Evolutionary conservation across 2,113 vertebrate species (phyloP).

Genomic region (Stercorarius parasiticus): DNA sequence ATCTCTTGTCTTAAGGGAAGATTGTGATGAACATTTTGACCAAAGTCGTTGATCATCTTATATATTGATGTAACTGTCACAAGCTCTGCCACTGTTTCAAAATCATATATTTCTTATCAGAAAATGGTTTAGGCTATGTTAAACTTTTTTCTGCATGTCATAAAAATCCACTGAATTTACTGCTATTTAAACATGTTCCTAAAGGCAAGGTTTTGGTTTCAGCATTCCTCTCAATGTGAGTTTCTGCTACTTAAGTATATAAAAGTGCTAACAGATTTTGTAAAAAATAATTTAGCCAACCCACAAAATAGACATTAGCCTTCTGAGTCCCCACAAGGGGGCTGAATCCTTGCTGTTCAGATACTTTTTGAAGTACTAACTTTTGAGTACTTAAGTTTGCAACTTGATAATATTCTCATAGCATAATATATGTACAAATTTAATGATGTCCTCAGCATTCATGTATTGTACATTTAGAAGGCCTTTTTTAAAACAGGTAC

Average conservation of each 20-base stretch:
- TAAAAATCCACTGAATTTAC: not conserved
- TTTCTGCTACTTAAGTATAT: not conserved
- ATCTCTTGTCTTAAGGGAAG: not conserved
- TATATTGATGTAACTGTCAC: not conserved
- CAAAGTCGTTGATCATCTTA: not conserved
- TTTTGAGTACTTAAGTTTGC: not conserved
- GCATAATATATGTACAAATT: not conserved
- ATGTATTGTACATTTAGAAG: not conserved
- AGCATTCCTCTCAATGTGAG: not conserved
- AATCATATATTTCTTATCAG: not conserved
- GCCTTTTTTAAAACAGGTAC: not conserved
- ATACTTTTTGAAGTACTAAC: not conserved
- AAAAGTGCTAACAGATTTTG: not conserved
- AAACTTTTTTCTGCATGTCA: not conserved
- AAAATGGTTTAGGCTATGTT: not conserved
- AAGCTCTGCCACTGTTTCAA: not conserved
- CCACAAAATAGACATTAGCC: not conserved
- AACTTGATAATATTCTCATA: not conserved
- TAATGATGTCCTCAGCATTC: not conserved
- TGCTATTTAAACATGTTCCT: not conserved
- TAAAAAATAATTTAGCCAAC: not conserved
- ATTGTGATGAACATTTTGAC: not conserved
- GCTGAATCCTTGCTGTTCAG: not conserved
- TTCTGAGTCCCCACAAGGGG: not conserved
- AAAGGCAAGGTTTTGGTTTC: not conserved